Conservation (phyloP, 1,140 invertebrate genomes). For the Drosophila guanche region DNA sequence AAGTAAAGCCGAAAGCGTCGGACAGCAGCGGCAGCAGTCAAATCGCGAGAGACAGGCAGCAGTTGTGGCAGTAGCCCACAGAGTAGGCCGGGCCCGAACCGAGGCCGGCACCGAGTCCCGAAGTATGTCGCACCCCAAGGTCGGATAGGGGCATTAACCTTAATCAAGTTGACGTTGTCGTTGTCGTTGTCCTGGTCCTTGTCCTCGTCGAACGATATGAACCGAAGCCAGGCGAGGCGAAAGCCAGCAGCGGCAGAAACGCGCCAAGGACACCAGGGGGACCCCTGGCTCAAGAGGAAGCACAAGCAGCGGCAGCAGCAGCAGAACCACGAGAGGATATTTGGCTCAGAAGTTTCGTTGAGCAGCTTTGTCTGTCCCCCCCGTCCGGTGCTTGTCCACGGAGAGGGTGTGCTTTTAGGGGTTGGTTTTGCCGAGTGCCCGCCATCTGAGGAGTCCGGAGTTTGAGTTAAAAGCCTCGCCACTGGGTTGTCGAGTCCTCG, state of each 20-base stretch:
- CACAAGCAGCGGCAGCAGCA: too few species aligned
- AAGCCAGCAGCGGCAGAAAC: constrained; percentile 39
- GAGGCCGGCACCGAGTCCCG: constrained; percentile 55
- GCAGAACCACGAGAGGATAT: constrained; percentile 40
- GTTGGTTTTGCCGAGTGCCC: constrained; percentile 54
- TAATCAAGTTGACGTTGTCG: constrained; percentile 70
- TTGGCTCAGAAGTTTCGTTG: constrained; percentile 61
- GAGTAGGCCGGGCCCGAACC: constrained; percentile 45
- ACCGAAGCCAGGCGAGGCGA: constrained; percentile 19
- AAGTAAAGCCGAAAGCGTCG: constrained; percentile 52
- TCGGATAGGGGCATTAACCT: constrained; percentile 82
- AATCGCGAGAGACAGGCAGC: not conserved
- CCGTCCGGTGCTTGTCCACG: not conserved
- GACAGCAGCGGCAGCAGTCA: constrained; percentile 24
- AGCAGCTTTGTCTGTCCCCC: not conserved
- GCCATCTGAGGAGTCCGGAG: constrained; percentile 17
- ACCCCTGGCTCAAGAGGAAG: constrained; percentile 56
- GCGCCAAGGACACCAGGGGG: constrained; percentile 68
- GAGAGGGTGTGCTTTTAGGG: constrained; percentile 69
- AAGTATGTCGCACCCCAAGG: constrained; percentile 81
- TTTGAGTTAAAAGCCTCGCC: constrained; percentile 57
- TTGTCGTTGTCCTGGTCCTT: constrained; percentile 49
- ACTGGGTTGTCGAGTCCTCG: constrained; percentile 42
- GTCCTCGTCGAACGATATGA: too few species aligned
- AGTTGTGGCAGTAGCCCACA: constrained; percentile 4